These are phyloP conservation scores for Drosophila ustulata DNA, from an alignment of 2,888 invertebrate genomes.

Conservation along the genomic window DNA sequence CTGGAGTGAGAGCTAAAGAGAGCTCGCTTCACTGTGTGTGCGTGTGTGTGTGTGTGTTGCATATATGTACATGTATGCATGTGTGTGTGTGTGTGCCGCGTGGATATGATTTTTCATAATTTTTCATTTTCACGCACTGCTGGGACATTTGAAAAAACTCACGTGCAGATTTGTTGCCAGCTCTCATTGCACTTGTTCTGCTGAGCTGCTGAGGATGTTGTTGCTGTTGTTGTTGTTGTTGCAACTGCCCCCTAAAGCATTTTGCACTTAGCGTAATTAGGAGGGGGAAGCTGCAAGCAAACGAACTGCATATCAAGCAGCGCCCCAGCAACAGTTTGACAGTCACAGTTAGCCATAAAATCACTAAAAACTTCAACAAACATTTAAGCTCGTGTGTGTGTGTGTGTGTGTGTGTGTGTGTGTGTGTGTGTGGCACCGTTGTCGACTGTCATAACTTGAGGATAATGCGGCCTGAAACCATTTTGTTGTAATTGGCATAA, in stretches of 20 bases:
- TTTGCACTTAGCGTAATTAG: constrained; percentile 76
- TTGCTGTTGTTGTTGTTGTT: constrained; percentile 16
- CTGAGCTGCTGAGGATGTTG: constrained; percentile 5
- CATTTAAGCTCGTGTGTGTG: constrained; percentile 11
- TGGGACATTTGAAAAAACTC: constrained; percentile 75
- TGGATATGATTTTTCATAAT: constrained; percentile 68
- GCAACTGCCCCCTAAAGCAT: constrained; percentile 35
- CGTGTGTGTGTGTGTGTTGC: constrained; percentile 7
- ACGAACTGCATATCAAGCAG: constrained; percentile 45
- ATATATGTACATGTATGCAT: constrained; percentile 1
- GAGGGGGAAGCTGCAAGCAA: constrained; percentile 39
- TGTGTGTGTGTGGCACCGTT: constrained; percentile 23
- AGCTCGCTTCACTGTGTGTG: constrained; percentile 10
- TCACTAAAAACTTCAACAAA: constrained; percentile 15
- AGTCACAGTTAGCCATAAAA: constrained; percentile 31
- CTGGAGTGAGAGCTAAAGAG: constrained; percentile 28
- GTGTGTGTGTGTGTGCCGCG: constrained; percentile 15
- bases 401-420: constrained; percentile 11
- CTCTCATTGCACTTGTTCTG: constrained; percentile 43
- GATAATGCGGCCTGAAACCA: constrained; percentile 82
- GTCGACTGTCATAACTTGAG: constrained; percentile 80
- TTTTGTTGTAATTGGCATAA: constrained; percentile 80
- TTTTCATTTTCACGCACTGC: constrained; percentile 79
- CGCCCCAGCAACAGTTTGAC: constrained; percentile 45
- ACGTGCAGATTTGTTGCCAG: constrained; percentile 56